phyloP scores from a whole-genome alignment of 1,140 invertebrate genomes.

The Heterodera schachtii region DNA sequence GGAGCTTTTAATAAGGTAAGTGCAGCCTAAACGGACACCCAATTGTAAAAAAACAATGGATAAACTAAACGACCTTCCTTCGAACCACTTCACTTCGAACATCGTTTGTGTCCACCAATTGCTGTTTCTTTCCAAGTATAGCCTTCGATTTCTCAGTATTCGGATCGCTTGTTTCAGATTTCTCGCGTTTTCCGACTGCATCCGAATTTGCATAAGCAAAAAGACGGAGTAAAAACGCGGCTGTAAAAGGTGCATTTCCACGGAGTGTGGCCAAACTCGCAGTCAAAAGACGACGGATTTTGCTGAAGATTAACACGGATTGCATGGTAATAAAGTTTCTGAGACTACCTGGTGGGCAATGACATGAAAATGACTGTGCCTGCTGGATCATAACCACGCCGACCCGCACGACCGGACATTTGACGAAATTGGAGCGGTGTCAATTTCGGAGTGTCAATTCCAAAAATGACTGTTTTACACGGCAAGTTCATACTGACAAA shows the following conservation, averaged over 20 bases:
- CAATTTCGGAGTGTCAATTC: constrained; percentile 60
- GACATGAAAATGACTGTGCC: constrained; percentile 65
- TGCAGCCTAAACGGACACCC: constrained; percentile 43
- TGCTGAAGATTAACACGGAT: constrained; percentile 44
- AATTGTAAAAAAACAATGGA: neutral
- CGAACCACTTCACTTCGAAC: constrained; percentile 39
- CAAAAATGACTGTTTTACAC: constrained; percentile 65
- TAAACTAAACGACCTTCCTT: constrained; percentile 1
- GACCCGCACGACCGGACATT: constrained; percentile 64
- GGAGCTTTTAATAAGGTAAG: constrained; percentile 56
- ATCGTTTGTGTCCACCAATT: constrained; percentile 36
- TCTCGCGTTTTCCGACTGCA: constrained; percentile 16
- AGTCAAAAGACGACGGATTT: constrained; percentile 63
- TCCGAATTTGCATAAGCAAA: constrained; percentile 58
- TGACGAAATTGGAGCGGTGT: constrained; percentile 65
- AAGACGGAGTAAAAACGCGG: constrained; percentile 59
- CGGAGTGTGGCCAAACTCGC: constrained; percentile 62
- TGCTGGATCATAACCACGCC: constrained; percentile 64
- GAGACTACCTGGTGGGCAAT: constrained; percentile 55
- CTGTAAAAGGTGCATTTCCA: constrained; percentile 63
- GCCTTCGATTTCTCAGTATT: constrained; percentile 44
- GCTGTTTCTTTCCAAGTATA: constrained; percentile 23
- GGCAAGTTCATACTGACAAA: constrained; percentile 65
- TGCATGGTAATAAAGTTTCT: neutral
- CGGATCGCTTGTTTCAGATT: constrained; percentile 18